Evolutionary conservation across 2,113 vertebrate genomes (phyloP), one percentile per base, ranked within the genome.

Genomic region (Piliocolobus tephrosceles): DNA sequence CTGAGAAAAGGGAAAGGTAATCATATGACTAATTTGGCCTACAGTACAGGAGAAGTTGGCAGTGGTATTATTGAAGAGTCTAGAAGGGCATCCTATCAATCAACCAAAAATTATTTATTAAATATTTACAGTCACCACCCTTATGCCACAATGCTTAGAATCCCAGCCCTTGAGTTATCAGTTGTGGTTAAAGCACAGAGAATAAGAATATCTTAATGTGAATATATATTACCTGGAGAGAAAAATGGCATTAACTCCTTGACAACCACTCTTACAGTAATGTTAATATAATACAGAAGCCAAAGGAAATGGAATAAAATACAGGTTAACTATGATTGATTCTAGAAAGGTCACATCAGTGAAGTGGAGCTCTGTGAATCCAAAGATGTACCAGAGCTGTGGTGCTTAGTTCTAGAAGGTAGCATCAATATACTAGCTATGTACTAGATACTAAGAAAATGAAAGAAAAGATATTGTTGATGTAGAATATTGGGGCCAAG

Each of bases 71-170:
- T 0, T 79, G 7, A 95, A 94, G 16, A 94, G 8, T 55, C 30
- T 83, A 91, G 32, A 94, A 96, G n/a, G n/a, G 12, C 32, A 91
- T 3, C 23, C 23, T 94, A 79, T 93, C 23, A 96, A 95, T 95
- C 30, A 92, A 55, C 75, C 2, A 55, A 92, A 72, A 75, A 57
- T 22, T 70, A 80, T 85, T 91, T 93, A 95, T 45, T 93, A 43
- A 88, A 58, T 83, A 92, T 43, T 90, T 20, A 88, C n/a, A 9
- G 45, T 27, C 14, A 55, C 68, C 32, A 32, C 7, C 3, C 52
- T 79, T 85, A 83, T 75, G 45, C 50, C 81, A 95, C 40, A 84
- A 47, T 58, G 30, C 57, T 80, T 72, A 93, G 45, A 81, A 61
- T 82, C 35, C 23, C 64, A 92, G 45, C 2, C 12, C 5, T 22